Base-by-base conservation (phyloP, 2,888 invertebrate genomes). In the Harpalus rufipes region DNA sequence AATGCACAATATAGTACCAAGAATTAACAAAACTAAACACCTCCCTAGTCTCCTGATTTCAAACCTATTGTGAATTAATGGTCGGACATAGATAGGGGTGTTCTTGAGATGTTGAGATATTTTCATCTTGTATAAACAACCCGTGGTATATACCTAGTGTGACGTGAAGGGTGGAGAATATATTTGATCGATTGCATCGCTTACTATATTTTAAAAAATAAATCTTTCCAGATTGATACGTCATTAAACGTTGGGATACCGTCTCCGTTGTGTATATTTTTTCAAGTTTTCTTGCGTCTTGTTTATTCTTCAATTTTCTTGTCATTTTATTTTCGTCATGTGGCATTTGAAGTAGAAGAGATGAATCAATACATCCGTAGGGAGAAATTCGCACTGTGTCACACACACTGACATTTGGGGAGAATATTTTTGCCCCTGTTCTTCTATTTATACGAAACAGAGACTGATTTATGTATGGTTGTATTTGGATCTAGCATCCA, bases 181-280 rank as follows among this genome's bases (percentile, higher is more conserved):
- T 25, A 14, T 78, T 32, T 80, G 80, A 80, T 80, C 14, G 61
- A 80, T 80, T 61, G 63, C 61, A 16, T 12, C 80, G 80, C 41
- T 61, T 58, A 80, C 61, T 80, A 59, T 80, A 80, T 80, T 80
- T 80, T 61, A 61, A 80, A 80, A 61, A 80, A 59, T 59, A 80
- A 80, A 59, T 59, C 59, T 80, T 61, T 39, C 16, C 39, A 32
- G 61, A 80, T 80, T 80, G 80, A 80, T 80, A 80, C 63, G 41
- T 80, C 63, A 80, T 80, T 80, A 80, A 61, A 80, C 8, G 61
- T 61, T 16, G 8, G 61, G 80, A 61, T 78, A 59, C 56, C 58
- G 14, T 78, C 21, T 58, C 56, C 56, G 51, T 74, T 74, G 74
- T 74, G 58, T 78, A 58, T 78, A 56, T 58, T 51, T 78, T 58